phyloP scores from a whole-genome alignment of 2,113 vertebrate genomes.

The Sciurus niger region DNA sequence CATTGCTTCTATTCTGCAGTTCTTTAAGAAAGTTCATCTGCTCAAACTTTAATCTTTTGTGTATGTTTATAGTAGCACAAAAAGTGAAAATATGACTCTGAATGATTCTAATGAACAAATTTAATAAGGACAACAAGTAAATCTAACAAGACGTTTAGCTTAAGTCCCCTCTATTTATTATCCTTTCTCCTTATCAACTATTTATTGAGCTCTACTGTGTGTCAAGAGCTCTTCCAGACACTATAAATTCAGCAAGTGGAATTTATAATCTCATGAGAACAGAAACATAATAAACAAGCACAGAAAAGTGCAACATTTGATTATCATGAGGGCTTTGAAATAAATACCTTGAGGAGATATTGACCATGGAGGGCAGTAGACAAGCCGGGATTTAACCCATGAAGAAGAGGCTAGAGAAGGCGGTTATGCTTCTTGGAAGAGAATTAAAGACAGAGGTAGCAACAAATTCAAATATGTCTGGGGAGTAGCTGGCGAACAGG shows the following conservation, averaged over 20 bases:
- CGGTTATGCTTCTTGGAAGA: neutral
- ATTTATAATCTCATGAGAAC: neutral
- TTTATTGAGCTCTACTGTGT: neutral
- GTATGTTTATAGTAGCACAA: neutral
- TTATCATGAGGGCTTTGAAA: neutral
- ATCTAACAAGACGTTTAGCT: neutral
- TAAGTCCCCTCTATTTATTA: neutral
- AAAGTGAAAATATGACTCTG: neutral
- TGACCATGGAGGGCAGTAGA: neutral
- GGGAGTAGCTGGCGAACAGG: neutral
- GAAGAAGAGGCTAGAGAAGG: neutral
- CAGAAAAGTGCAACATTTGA: neutral
- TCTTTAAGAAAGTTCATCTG: neutral
- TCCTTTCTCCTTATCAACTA: neutral
- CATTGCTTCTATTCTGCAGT: neutral
- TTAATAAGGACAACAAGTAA: rapidly evolving
- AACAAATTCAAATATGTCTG: neutral
- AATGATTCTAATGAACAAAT: neutral
- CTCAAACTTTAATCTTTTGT: neutral
- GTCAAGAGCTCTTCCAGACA: neutral
- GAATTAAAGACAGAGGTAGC: rapidly evolving
- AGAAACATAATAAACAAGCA: neutral
- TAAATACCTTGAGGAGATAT: neutral
- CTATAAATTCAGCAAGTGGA: neutral
- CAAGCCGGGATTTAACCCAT: neutral